Evolutionary conservation across 1,140 invertebrate genomes (phyloP).

Genomic region (Choristoneura fumiferana): DNA sequence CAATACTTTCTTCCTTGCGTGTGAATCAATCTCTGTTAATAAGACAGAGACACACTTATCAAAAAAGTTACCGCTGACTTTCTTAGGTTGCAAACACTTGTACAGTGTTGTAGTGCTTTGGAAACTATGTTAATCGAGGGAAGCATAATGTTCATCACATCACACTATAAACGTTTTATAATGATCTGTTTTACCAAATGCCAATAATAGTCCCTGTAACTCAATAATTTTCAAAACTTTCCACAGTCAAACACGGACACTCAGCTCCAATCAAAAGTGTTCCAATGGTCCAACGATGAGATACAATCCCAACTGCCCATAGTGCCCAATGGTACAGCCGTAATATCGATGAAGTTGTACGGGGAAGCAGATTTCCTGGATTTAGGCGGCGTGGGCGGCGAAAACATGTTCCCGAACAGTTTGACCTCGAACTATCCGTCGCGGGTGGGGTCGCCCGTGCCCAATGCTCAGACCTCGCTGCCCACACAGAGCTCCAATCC

Average conservation of each 20-base stretch:
- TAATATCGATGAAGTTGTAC: constrained; percentile 88
- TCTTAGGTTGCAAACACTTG: too few species aligned
- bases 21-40: too few species aligned
- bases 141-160: too few species aligned
- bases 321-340: constrained; percentile 82
- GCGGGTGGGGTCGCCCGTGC: constrained; percentile 84
- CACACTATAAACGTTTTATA: too few species aligned
- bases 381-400: constrained; percentile 64
- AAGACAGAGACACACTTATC: too few species aligned
- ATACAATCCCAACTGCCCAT: constrained; percentile 90
- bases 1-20: constrained; percentile 12
- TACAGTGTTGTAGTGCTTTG: too few species aligned
- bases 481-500: constrained; percentile 84
- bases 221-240: constrained; percentile 24
- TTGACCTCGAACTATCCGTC: constrained; percentile 82
- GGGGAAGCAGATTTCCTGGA: constrained; percentile 91
- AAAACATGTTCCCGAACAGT: constrained; percentile 72
- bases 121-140: too few species aligned
- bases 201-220: not conserved
- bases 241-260: constrained; percentile 84
- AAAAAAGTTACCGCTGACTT: too few species aligned
- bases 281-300: constrained; percentile 86
- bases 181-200: too few species aligned
- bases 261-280: constrained; percentile 84
- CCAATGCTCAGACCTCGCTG: constrained; percentile 79